These are phyloP conservation scores for Caenorhabditis sulstoni DNA, from an alignment of 2,888 invertebrate genomes.

Conservation along the genomic window DNA sequence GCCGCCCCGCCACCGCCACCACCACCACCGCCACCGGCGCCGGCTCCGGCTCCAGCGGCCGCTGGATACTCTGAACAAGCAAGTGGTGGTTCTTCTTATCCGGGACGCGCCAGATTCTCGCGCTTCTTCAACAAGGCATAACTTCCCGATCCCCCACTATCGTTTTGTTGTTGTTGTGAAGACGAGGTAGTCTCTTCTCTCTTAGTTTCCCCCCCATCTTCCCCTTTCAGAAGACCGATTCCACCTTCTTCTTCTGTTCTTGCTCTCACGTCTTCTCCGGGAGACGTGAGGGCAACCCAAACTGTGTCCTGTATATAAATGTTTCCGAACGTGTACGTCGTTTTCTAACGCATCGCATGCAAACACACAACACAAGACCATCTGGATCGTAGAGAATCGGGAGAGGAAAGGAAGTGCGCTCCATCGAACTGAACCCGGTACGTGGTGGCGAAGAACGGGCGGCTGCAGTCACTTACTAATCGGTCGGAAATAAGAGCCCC, in stretches of 20 bases:
- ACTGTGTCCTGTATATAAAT: constrained; percentile 63
- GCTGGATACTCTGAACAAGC: constrained; percentile 61
- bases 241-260: constrained; percentile 6
- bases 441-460: neutral
- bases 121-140: constrained; percentile 59
- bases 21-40: constrained; percentile 61
- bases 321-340: constrained; percentile 58
- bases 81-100: constrained; percentile 62
- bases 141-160: neutral
- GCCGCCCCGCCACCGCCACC: constrained; percentile 57
- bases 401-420: neutral
- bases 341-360: constrained; percentile 49
- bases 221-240: constrained; percentile 1
- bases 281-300: neutral
- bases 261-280: constrained; percentile 12
- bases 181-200: constrained; percentile 13
- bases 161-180: constrained; percentile 37
- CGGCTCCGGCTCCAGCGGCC: constrained; percentile 43
- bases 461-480: neutral
- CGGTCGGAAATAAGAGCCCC: too few species aligned
- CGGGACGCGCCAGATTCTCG: constrained; percentile 58
- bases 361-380: too few species aligned
- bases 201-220: constrained; percentile 14
- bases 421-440: neutral
- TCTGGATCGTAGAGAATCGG: neutral